A percentile compares a stretch with the other conserved stretches of the same genome.
Conservation (phyloP, 2,888 invertebrate genomes). For the Papilio elwesi region DNA sequence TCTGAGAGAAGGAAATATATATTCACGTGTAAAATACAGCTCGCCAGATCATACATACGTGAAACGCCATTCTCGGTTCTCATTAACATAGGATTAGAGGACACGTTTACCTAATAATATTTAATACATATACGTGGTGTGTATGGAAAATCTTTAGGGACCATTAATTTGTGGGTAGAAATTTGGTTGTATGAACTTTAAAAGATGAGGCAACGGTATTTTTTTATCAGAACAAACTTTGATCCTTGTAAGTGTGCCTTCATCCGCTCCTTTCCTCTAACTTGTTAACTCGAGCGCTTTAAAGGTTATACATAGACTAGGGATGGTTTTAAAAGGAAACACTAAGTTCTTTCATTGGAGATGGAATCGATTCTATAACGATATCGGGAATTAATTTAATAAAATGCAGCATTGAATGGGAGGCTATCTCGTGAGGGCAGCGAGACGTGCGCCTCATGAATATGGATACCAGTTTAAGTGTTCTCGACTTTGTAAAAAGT, state of each 20-base stretch:
- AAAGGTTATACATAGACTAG: conserved; percentile 58
- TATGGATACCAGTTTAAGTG: conserved; percentile 71
- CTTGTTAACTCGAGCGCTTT: conserved; percentile 51
- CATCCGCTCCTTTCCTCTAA: conserved; percentile 34
- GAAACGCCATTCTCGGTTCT: no score
- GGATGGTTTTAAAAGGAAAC: conserved; percentile 49
- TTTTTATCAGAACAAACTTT: not conserved
- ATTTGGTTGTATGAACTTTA: no score
- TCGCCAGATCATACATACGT: no score
- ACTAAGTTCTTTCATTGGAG: conserved; percentile 48
- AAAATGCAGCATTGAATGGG: conserved; percentile 68
- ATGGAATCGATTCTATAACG: conserved; percentile 52
- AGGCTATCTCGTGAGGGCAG: conserved; percentile 45
- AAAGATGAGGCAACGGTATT: not conserved
- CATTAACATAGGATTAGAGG: no score
- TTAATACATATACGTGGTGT: no score
- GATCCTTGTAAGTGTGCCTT: no score
- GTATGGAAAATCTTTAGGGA: no score
- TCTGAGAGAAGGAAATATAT: no score
- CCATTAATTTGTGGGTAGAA: no score
- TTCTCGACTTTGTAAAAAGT: conserved; percentile 68
- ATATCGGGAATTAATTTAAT: conserved; percentile 80
- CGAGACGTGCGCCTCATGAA: conserved; percentile 63
- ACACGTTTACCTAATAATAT: no score
- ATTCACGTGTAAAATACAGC: no score